These are phyloP conservation scores for Caloenas nicobarica DNA, from an alignment of 2,113 vertebrate species.

Conservation along the genomic window DNA sequence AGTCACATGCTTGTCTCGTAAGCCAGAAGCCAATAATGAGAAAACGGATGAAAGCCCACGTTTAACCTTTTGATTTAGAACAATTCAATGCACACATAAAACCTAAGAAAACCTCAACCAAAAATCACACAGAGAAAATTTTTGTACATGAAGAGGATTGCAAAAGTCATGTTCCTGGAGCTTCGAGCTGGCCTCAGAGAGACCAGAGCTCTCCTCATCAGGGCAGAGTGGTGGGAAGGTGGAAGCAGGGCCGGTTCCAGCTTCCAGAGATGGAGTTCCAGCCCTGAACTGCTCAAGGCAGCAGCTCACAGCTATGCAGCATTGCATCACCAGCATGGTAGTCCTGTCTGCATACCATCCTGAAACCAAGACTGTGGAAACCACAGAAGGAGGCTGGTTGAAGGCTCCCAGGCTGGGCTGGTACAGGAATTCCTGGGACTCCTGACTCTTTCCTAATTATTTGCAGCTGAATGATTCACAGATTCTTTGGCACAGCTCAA, in stretches of 20 bases:
- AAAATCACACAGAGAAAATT: not conserved
- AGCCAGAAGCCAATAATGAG: not conserved
- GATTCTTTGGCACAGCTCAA: not conserved
- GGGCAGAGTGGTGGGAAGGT: not conserved
- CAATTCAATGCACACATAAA: not conserved
- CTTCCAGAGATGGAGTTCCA: not conserved
- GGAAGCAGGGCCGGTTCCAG: not conserved
- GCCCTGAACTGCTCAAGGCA: not conserved
- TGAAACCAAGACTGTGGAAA: not conserved
- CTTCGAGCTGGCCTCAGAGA: not conserved
- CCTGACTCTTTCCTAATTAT: not conserved
- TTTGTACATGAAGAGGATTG: not conserved
- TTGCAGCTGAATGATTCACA: not conserved
- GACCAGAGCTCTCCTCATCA: not conserved
- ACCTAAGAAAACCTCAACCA: accelerated
- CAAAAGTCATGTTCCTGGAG: not conserved
- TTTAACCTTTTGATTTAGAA: not conserved
- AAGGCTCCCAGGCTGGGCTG: not conserved
- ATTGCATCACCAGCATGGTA: not conserved
- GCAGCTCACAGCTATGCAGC: accelerated
- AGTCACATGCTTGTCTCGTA: not conserved
- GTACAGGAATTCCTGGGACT: not conserved
- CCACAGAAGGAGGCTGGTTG: not conserved
- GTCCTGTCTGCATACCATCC: not conserved
- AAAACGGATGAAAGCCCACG: not conserved